Base-by-base conservation (phyloP, 2,797 vertebrate species). In the Passerculus sandwichensis region DNA sequence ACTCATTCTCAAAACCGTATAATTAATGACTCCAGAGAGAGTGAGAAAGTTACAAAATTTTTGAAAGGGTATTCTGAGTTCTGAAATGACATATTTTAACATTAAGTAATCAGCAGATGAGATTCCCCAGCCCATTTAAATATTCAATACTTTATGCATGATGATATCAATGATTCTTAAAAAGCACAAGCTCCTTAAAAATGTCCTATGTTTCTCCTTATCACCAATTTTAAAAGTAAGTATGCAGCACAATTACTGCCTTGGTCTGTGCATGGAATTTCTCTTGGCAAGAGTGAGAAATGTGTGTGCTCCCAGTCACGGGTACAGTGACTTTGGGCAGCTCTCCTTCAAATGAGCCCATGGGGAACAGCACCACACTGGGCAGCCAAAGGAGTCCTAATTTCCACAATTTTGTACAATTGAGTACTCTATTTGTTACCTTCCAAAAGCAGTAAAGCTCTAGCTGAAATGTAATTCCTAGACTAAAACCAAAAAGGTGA, bases 1-100 rank as follows among this genome's bases (percentile, higher is more conserved):
- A 83, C 85, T 95, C 86, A 91, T 66, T 89, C 85, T 93, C 83
- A 94, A 94, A 94, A 86, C 54, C 0, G 94, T 97, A 97, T 97
- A 96, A 97, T 97, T 96, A 97, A 97, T 96, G 79, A 97, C 95
- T 95, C 96, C 73, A 95, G 96, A 96, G 96, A 95, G 82, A 83
- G 51, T 60, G 40, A 79, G 78, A 85, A 96, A 97, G 94, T 95
- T 93, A 96, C 69, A 93, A 78, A 91, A 92, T 64, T 92, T 96
- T 93, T 96, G 92, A 97, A 97, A 97, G 91, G 92, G 85, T 95
- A 96, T 88, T 89, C 93, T 85, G 73, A 92, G 89, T 95, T 97
- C 89, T 96, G 78, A 96, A 93, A 84, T 87, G 56, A 90, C 89
- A 94, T 87, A 93, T 94, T 95, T 95, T 95, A 96, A 85, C 93